Conservation (phyloP, 64 coral and sea anemone species). For the Stylophora pistillata region DNA sequence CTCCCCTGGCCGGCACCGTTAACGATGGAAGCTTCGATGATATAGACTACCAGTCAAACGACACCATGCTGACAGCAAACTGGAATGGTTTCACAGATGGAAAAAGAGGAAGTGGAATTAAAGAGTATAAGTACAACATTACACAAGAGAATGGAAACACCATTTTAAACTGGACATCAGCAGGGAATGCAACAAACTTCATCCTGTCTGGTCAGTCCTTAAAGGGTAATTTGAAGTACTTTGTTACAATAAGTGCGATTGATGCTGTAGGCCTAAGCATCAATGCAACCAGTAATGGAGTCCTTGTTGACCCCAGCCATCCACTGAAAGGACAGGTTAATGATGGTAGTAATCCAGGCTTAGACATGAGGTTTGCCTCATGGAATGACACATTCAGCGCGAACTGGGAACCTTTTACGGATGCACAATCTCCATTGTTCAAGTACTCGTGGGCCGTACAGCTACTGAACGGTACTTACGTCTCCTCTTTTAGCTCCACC, state of each 20-base stretch:
- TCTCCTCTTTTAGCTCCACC: conserved; percentile 63
- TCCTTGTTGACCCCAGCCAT: conserved; percentile 45
- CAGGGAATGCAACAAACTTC: too few relatives aligned
- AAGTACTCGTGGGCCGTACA: conserved; percentile 75
- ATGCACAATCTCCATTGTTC: conserved; percentile 67
- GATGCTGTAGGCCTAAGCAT: too few relatives aligned
- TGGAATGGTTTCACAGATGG: conserved; percentile 92
- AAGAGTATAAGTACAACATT: conserved; percentile 74
- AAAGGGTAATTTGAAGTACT: too few relatives aligned
- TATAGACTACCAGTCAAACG: conserved; percentile 71
- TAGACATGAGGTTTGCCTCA: conserved; percentile 54
- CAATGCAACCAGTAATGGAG: conserved; percentile 29
- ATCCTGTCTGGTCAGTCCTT: too few relatives aligned
- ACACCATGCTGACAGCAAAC: conserved; percentile 60
- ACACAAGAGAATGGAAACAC: background rate
- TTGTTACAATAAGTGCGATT: too few relatives aligned
- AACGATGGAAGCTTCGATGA: conserved; percentile 77
- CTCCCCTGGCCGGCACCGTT: conserved; percentile 69
- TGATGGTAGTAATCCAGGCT: conserved; percentile 53
- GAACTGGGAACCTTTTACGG: conserved; percentile 73
- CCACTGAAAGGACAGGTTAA: conserved; percentile 54
- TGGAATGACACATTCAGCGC: conserved; percentile 78
- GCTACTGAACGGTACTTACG: conserved; percentile 31
- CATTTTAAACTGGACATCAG: background rate
- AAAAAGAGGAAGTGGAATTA: conserved; percentile 78